Base-by-base conservation (phyloP, 2,797 vertebrate species). In the Tamandua tetradactyla region DNA sequence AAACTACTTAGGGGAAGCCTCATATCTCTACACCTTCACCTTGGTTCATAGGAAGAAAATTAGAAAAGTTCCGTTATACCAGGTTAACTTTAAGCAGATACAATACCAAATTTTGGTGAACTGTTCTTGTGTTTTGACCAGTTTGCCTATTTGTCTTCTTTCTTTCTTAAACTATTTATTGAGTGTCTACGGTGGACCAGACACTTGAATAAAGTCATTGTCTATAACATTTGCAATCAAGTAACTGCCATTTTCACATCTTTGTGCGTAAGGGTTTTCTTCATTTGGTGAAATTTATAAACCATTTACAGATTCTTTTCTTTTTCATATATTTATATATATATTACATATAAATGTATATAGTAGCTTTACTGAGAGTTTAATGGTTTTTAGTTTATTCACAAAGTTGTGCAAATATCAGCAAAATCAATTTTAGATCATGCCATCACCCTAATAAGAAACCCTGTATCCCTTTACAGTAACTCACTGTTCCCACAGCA, bases 111-210 rank as follows among this genome's bases (percentile, higher is more conserved):
- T 80, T 95, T 71, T 69, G 37, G 9, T 86, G 66, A 74, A 7
- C n/a, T 44, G 95, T 66, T 89, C 64, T 91, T 62, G 32, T 68
- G 35, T 79, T 82, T 87, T 82, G 15, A 18, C 13, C 68, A 89
- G 9, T 57, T 86, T 91, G 62, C 27, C 18, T 78, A 8, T 6
- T 7, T 80, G 3, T 47, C 9, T 40, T 92, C 1, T 79, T 89
- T 75, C 42, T 61, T 89, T 84, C 30, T 47, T 79, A 71, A 66
- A 76, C 20, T 55, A 64, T 52, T 40, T 59, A 72, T 15, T 57
- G 22, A 40, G 7, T 71, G 14, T 17, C 44, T 76, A 49, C 40
- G 44, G 49, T 2, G 13, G 30, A 3, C 68, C 30, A 74, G 13
- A 8, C 57, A 47, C 40, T 42, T 88, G 15, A 87, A 5, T 68